These are phyloP conservation scores for Drosophila chauvacae DNA, from an alignment of 1,140 invertebrate genomes.

Conservation along the genomic window DNA sequence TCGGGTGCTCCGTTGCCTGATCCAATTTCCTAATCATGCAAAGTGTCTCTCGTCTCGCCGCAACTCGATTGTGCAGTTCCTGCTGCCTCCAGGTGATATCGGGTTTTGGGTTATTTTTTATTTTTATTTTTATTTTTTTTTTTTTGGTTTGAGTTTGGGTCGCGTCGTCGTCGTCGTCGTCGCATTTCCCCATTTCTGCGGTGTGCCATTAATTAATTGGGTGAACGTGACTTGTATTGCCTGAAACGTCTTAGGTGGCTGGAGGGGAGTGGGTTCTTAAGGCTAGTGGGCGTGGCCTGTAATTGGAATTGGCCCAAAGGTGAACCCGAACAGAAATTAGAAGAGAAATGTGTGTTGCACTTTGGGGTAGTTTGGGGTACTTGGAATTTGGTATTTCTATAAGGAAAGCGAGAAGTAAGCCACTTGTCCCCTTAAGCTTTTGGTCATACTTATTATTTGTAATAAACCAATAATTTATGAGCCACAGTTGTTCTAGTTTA, in stretches of 20 bases:
- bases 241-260: background rate
- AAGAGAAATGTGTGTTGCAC: conserved; percentile 5
- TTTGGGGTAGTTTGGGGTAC: background rate
- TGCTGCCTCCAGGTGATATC: conserved; percentile 29
- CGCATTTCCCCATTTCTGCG: conserved; percentile 32
- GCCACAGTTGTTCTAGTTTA: background rate
- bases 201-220: conserved; percentile 53
- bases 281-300: conserved; percentile 10
- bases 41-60: conserved; percentile 43
- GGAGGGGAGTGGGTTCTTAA: background rate
- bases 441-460: background rate
- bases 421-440: background rate
- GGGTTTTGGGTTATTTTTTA: conserved; percentile 1
- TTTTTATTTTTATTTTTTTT: conserved; percentile 1
- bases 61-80: conserved; percentile 31
- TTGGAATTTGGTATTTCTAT: background rate
- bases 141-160: conserved; percentile 25
- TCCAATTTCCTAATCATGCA: conserved; percentile 62
- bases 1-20: conserved; percentile 53
- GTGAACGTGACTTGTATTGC: conserved; percentile 46
- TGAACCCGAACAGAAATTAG: background rate
- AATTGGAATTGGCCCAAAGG: conserved; percentile 9
- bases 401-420: background rate
- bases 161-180: conserved; percentile 1
- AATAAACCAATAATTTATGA: background rate